Evolutionary conservation across 2,113 vertebrate genomes (phyloP).

Genomic region (Misgurnus anguillicaudatus): DNA sequence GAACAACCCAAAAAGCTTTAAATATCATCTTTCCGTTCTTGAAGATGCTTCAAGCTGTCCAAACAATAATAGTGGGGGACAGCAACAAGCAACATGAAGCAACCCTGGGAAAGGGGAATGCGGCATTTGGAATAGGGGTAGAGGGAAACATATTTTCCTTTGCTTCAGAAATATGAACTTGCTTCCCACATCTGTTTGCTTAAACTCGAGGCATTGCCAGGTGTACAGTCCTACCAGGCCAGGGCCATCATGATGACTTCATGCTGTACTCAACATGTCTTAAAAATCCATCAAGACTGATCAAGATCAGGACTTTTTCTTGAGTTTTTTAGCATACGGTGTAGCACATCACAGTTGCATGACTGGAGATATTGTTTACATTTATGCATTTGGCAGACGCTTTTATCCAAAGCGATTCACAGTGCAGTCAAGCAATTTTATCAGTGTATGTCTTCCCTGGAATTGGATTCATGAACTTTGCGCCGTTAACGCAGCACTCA

Average conservation of each 20-base stretch:
- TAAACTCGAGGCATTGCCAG: conserved; percentile 74
- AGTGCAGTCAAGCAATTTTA: too few species aligned
- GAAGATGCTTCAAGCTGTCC: conserved; percentile 86
- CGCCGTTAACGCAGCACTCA: too few species aligned
- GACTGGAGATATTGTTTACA: too few species aligned
- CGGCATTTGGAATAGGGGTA: conserved; percentile 67
- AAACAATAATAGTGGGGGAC: conserved; percentile 79
- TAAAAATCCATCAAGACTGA: neutral
- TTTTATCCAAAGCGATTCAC: too few species aligned
- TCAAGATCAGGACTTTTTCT: too few species aligned
- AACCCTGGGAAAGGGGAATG: conserved; percentile 85
- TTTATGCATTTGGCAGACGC: too few species aligned
- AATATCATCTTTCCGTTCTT: conserved; percentile 74
- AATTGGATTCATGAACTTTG: too few species aligned
- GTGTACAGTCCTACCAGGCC: conserved; percentile 68
- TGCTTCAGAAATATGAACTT: conserved; percentile 78
- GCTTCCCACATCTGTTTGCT: conserved; percentile 79
- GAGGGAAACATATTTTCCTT: conserved; percentile 82
- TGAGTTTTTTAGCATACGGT: too few species aligned
- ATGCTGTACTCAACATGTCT: conserved; percentile 38
- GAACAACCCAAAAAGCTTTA: conserved; percentile 66
- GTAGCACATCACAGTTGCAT: too few species aligned
- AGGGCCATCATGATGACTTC: conserved; percentile 65
- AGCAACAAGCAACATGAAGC: conserved; percentile 78
- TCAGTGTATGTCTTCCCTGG: too few species aligned